Evolutionary conservation across 2,113 vertebrate genomes (phyloP).

Genomic region (Pangasianodon gigas): DNA sequence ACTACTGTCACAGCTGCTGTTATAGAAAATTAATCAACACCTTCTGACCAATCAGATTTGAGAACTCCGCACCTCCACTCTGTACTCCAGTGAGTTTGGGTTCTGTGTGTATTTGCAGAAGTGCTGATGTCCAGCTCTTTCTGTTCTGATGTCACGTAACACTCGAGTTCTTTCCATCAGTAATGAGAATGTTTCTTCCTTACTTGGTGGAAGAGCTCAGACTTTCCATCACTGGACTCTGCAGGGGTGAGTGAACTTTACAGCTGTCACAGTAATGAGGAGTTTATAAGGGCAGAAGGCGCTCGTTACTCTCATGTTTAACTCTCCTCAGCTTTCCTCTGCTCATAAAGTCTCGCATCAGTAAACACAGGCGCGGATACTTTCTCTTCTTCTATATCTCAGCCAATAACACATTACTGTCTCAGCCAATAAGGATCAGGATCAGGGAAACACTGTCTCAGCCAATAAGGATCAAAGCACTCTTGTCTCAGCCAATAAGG

Average conservation of each 20-base stretch:
- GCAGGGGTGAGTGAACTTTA: conserved; percentile 11
- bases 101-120: background rate
- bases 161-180: background rate
- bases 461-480: background rate
- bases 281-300: conserved; percentile 5
- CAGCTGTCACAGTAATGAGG: conserved; percentile 1
- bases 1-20: too few species aligned
- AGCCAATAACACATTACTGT: background rate
- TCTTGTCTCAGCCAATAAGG: background rate
- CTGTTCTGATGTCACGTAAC: background rate
- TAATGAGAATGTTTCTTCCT: conserved; percentile 24
- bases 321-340: background rate
- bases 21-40: background rate
- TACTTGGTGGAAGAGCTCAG: background rate
- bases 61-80: background rate
- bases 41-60: background rate
- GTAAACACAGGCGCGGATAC: background rate
- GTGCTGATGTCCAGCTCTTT: background rate
- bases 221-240: conserved; percentile 13
- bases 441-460: background rate
- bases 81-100: background rate
- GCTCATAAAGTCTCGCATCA: background rate
- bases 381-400: background rate
- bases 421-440: background rate
- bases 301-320: background rate